Conservation (phyloP, 2,113 vertebrate genomes). For the Dascyllus trimaculatus region DNA sequence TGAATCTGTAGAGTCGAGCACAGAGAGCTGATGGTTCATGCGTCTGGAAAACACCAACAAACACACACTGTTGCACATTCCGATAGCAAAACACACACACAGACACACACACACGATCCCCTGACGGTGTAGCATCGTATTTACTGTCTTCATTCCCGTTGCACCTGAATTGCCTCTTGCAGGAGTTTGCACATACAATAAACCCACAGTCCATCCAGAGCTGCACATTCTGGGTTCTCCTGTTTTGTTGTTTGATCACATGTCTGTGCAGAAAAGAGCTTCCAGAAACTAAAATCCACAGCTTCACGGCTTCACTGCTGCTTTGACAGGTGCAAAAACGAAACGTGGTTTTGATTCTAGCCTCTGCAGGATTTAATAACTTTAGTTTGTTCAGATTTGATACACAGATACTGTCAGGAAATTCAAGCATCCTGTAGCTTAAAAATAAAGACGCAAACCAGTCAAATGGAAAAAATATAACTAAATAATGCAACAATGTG, state of each 20-base stretch:
- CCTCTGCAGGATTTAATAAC: too few species aligned
- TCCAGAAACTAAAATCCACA: too few species aligned
- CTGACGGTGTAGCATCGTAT: conserved; percentile 67
- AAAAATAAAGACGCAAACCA: too few species aligned
- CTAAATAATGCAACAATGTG: too few species aligned
- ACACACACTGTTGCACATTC: conserved; percentile 58
- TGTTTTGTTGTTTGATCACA: conserved; percentile 14
- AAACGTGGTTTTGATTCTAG: too few species aligned
- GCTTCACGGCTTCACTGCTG: too few species aligned
- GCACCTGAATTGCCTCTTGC: conserved; percentile 82
- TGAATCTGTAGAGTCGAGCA: conserved; percentile 8
- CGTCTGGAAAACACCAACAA: conserved; percentile 10
- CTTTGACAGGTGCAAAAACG: too few species aligned
- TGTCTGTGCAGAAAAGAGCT: neutral
- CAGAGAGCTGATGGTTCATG: neutral
- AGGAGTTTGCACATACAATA: conserved; percentile 82
- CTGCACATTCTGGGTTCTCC: neutral
- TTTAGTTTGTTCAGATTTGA: too few species aligned
- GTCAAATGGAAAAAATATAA: too few species aligned
- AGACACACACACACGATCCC: conserved; percentile 28
- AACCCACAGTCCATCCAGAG: conserved; percentile 49
- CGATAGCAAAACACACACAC: neutral
- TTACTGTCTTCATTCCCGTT: conserved; percentile 56
- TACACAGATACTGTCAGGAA: too few species aligned
- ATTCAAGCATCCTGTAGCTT: too few species aligned